Percentiles rank a stretch among this genome's conserved stretches.
These are phyloP conservation scores for Neotoxoptera formosana DNA, from an alignment of 1,140 invertebrate species.

Conservation along the genomic window DNA sequence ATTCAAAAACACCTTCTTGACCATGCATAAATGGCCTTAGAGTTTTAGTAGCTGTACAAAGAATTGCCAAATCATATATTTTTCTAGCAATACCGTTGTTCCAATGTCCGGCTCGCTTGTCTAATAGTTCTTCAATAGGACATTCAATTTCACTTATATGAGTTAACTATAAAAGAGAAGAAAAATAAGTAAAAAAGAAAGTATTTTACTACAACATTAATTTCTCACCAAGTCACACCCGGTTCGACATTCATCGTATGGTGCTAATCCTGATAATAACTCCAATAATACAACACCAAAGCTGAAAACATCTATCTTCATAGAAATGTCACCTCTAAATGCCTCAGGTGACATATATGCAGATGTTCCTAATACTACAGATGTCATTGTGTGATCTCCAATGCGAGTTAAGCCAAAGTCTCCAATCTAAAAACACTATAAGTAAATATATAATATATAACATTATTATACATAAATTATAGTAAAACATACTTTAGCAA, in stretches of 20 bases:
- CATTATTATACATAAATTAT: background rate
- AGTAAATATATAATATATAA: background rate
- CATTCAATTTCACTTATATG: conserved; percentile 62
- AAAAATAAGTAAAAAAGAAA: background rate
- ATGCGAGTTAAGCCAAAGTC: conserved; percentile 77
- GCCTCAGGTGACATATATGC: conserved; percentile 82
- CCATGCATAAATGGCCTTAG: conserved; percentile 49
- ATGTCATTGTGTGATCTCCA: conserved; percentile 64
- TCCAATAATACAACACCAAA: conserved; percentile 80
- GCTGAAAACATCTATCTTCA: conserved; percentile 79
- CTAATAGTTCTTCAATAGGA: conserved; percentile 61
- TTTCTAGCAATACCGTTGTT: conserved; percentile 58
- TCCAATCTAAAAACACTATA: conserved; percentile 68
- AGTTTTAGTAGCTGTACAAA: conserved; percentile 33
- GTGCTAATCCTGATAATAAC: conserved; percentile 72
- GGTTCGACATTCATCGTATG: conserved; percentile 68
- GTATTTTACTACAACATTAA: conserved; percentile 60
- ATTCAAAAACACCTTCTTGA: conserved; percentile 31
- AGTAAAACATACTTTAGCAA: conserved; percentile 69
- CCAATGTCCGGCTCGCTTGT: conserved; percentile 61
- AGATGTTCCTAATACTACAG: conserved; percentile 72
- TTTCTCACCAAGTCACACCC: conserved; percentile 67
- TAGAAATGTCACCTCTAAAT: conserved; percentile 73
- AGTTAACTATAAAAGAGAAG: conserved; percentile 61
- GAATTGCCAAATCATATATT: conserved; percentile 59